These are phyloP conservation scores for Sipha maydis DNA, from an alignment of 2,888 invertebrate genomes.

Conservation along the genomic window DNA sequence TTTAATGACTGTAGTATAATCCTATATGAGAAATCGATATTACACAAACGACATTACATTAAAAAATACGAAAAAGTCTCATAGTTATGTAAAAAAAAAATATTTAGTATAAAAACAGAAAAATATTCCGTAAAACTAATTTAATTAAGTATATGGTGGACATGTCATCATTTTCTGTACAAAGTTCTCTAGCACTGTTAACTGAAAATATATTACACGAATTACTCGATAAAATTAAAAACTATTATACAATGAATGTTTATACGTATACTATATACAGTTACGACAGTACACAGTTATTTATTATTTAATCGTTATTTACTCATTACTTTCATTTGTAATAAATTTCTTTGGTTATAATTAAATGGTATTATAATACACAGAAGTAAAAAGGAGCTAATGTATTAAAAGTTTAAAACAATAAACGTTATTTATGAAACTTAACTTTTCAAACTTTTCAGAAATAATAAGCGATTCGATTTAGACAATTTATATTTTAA, in stretches of 20 bases:
- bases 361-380: background rate
- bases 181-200: background rate
- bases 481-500: background rate
- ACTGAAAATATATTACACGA: background rate
- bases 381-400: background rate
- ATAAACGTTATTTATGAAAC: background rate
- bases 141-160: background rate
- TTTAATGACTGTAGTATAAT: background rate
- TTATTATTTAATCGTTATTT: background rate
- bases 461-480: background rate
- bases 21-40: background rate
- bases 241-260: background rate
- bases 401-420: background rate
- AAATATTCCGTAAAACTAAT: background rate
- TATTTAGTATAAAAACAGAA: background rate
- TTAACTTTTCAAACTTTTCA: background rate
- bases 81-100: background rate
- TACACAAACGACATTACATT: background rate
- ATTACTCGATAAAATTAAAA: background rate
- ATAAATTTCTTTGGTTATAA: background rate
- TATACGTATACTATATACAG: background rate
- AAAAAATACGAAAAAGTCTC: background rate
- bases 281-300: background rate
- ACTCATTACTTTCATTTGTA: background rate
- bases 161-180: background rate